Conservation (phyloP, 2,888 invertebrate species). For the Caenorhabditis virilis region DNA sequence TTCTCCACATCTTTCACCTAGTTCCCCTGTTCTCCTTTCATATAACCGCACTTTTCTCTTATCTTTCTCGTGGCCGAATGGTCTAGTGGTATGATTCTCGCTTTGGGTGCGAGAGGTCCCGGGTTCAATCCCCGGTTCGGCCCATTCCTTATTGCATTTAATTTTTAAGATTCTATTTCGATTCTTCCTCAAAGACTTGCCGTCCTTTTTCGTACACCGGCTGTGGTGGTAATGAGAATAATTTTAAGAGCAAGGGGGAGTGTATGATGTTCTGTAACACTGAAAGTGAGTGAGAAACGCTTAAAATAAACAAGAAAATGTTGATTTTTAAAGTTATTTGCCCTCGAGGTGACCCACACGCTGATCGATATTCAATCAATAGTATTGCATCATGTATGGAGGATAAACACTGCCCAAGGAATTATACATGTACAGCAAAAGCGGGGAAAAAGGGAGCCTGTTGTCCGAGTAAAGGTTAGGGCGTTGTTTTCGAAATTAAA, state of each 20-base stretch:
- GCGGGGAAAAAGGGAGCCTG: conserved; percentile 49
- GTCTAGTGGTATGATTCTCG: conserved; percentile 69
- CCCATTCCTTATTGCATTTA: conserved; percentile 15
- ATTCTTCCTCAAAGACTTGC: conserved; percentile 48
- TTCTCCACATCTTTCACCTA: too few species aligned
- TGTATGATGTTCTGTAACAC: conserved; percentile 54
- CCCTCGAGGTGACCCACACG: conserved; percentile 51
- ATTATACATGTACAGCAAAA: conserved; percentile 50
- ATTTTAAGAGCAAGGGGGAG: conserved; percentile 54
- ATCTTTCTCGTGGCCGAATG: conserved; percentile 54
- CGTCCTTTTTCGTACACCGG: conserved; percentile 48
- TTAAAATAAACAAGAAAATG: too few species aligned
- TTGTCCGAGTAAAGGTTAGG: conserved; percentile 55
- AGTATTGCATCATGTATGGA: conserved; percentile 50
- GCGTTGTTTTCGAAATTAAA: not conserved
- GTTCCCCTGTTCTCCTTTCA: too few species aligned
- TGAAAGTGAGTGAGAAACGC: conserved; percentile 49
- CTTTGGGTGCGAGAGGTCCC: conserved; percentile 69
- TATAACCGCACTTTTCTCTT: too few species aligned
- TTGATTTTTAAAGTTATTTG: conserved; percentile 53
- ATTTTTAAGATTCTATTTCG: conserved; percentile 49
- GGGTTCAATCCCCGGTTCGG: conserved; percentile 61
- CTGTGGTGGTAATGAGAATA: conserved; percentile 80
- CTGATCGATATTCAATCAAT: conserved; percentile 53
- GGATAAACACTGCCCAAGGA: conserved; percentile 51